phyloP scores from a whole-genome alignment of 1,140 invertebrate species.

The Procambarus virginalis region DNA sequence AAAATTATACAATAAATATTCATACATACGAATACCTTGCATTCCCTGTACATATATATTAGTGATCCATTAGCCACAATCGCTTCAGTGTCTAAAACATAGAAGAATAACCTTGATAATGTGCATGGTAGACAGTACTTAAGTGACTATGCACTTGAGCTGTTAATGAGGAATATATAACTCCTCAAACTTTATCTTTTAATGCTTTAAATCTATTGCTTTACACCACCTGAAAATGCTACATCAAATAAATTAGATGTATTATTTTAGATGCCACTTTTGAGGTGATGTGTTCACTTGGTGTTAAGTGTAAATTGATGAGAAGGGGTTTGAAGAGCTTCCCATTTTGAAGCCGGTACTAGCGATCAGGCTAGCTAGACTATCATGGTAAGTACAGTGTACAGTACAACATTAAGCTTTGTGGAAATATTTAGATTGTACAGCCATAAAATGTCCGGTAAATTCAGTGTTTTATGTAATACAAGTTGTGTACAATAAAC shows the following conservation, averaged over 20 bases:
- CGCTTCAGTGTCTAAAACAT: not conserved
- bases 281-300: not conserved
- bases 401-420: too few species aligned
- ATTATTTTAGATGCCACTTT: not conserved
- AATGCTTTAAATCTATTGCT: slow-evolving; percentile 1
- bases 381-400: too few species aligned
- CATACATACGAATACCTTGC: not conserved
- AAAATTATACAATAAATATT: not conserved
- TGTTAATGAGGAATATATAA: not conserved
- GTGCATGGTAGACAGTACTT: not conserved
- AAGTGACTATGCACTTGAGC: not conserved
- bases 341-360: too few species aligned
- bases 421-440: too few species aligned
- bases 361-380: too few species aligned
- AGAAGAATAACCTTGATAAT: not conserved
- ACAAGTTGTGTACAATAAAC: too few species aligned
- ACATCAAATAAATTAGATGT: not conserved
- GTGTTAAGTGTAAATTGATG: too few species aligned
- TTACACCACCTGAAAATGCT: not conserved
- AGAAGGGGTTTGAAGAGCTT: too few species aligned
- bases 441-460: too few species aligned
- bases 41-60: not conserved
- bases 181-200: not conserved
- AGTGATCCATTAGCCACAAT: slow-evolving; percentile 9
- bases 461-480: too few species aligned